These are phyloP conservation scores for Apodemia zela DNA, from an alignment of 2,888 invertebrate species.

Conservation along the genomic window DNA sequence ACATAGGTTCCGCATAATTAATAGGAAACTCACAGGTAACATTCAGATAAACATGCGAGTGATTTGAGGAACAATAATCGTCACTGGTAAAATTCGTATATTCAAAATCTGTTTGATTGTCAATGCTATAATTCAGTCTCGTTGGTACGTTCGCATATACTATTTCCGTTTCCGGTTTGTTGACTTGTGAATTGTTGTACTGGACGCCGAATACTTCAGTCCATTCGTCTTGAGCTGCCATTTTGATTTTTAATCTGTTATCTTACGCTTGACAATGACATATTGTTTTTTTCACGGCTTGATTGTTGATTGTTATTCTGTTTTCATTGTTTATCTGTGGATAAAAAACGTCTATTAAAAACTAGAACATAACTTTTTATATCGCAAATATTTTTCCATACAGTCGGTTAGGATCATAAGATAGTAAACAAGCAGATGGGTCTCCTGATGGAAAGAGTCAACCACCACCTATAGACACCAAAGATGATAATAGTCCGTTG, in stretches of 20 bases:
- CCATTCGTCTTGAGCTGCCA: slow-evolving; percentile 59
- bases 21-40: slow-evolving; percentile 84
- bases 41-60: slow-evolving; percentile 77
- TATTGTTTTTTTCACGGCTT: slow-evolving; percentile 33
- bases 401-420: too few species aligned
- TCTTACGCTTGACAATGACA: slow-evolving; percentile 41
- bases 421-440: too few species aligned
- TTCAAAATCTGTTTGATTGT: slow-evolving; percentile 46
- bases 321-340: slow-evolving; percentile 36
- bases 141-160: slow-evolving; percentile 23
- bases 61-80: slow-evolving; percentile 64
- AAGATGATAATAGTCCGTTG: too few species aligned
- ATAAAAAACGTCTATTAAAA: slow-evolving; percentile 33
- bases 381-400: too few species aligned
- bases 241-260: slow-evolving; percentile 47
- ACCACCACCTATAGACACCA: too few species aligned
- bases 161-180: slow-evolving; percentile 24
- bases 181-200: slow-evolving; percentile 40
- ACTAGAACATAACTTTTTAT: too few species aligned
- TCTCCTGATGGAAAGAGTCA: too few species aligned
- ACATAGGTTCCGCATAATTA: slow-evolving; percentile 83
- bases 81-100: slow-evolving; percentile 61
- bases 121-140: slow-evolving; percentile 45
- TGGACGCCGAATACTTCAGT: slow-evolving; percentile 46
- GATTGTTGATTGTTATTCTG: slow-evolving; percentile 24